Evolutionary conservation across 2,113 vertebrate species (phyloP).

Genomic region (Chelonoidis abingdonii): DNA sequence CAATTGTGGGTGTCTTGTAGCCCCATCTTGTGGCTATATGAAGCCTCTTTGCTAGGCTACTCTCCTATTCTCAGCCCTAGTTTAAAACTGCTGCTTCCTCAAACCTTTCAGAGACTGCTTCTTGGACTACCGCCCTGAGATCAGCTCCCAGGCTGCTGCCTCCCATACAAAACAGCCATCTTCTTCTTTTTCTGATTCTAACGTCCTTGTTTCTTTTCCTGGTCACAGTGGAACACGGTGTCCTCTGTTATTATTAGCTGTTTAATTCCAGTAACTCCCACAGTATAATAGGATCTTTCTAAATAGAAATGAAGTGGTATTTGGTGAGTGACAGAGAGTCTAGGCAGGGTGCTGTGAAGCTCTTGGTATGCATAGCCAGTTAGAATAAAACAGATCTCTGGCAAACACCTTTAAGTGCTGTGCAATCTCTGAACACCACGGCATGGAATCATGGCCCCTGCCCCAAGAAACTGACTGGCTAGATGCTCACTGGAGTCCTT

Average conservation of each 20-base stretch:
- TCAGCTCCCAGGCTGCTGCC: neutral
- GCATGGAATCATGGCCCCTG: no score
- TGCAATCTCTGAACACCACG: no score
- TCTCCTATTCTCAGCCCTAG: neutral
- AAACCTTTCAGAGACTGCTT: neutral
- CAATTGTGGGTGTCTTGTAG: neutral
- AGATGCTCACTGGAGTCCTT: no score
- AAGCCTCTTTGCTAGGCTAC: neutral
- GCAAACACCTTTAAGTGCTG: no score
- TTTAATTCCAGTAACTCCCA: neutral
- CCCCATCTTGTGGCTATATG: rapidly evolving
- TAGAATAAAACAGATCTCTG: no score
- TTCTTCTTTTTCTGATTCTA: neutral
- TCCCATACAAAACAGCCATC: neutral
- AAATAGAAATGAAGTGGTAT: no score
- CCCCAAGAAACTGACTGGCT: no score
- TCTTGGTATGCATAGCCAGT: no score
- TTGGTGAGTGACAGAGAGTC: no score
- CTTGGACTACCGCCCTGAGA: neutral
- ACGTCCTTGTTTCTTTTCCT: rapidly evolving
- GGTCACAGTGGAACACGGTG: neutral
- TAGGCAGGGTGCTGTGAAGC: no score
- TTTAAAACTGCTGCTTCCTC: neutral
- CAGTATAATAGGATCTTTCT: no score
- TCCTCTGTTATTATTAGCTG: neutral